phyloP scores from a whole-genome alignment of 2,113 vertebrate genomes.

The Astur gentilis region DNA sequence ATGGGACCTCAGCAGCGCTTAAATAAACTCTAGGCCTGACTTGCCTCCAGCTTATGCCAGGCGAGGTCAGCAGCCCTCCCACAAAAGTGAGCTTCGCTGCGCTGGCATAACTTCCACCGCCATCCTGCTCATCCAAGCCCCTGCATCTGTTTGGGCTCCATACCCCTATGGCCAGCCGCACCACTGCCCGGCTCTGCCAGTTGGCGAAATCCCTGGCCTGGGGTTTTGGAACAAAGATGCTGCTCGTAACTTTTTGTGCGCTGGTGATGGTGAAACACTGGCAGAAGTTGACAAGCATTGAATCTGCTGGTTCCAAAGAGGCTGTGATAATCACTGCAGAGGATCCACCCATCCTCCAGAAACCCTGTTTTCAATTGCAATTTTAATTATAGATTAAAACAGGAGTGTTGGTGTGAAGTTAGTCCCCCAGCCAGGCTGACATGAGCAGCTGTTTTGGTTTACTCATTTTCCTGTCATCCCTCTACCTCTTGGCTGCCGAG shows the following conservation, averaged over 20 bases:
- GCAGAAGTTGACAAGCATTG: not conserved
- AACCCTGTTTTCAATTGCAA: not conserved
- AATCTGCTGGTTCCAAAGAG: not conserved
- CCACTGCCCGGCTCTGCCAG: not conserved
- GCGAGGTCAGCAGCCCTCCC: not conserved
- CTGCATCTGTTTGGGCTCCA: not conserved
- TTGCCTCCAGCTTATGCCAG: not conserved
- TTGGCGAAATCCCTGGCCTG: not conserved
- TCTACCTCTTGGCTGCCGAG: not conserved
- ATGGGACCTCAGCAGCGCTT: fast-evolving
- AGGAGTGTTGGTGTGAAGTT: not conserved
- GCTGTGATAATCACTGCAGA: not conserved
- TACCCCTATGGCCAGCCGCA: fast-evolving
- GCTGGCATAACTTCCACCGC: not conserved
- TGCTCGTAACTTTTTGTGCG: not conserved
- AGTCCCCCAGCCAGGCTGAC: not conserved
- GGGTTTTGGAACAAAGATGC: not conserved
- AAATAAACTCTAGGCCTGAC: not conserved
- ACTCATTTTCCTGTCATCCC: not conserved
- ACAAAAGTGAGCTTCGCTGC: not conserved
- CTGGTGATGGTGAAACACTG: not conserved
- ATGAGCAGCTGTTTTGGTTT: not conserved
- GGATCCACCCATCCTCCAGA: not conserved
- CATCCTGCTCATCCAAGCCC: not conserved
- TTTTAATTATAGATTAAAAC: not conserved